phyloP scores from a whole-genome alignment of 2,113 vertebrate genomes.

The Crotalus viridis region DNA sequence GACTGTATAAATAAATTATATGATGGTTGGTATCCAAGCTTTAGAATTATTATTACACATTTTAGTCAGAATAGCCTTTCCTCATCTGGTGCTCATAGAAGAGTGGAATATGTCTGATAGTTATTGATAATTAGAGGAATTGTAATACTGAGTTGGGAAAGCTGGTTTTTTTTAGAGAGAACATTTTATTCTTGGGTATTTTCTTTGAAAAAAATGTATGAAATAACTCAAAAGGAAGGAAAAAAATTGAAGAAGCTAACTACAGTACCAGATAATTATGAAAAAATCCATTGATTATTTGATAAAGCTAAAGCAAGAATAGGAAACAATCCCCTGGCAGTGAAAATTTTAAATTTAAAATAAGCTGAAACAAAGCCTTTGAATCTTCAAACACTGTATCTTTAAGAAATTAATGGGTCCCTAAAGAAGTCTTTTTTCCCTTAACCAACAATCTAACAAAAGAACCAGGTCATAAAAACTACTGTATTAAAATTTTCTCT shows the following conservation, averaged over 20 bases:
- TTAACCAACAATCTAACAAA: slow-evolving; percentile 72
- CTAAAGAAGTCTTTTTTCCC: slow-evolving; percentile 74
- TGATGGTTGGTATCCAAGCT: not conserved
- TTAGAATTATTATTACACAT: not conserved
- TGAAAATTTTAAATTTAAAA: slow-evolving; percentile 82
- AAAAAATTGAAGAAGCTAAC: slow-evolving; percentile 46
- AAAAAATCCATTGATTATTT: slow-evolving; percentile 71
- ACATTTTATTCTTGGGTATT: slow-evolving; percentile 25
- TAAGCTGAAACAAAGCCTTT: slow-evolving; percentile 80
- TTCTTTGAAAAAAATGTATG: slow-evolving; percentile 63
- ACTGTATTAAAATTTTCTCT: not conserved
- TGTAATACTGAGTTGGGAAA: slow-evolving; percentile 23
- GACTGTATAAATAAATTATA: not conserved
- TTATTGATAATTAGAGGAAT: not conserved
- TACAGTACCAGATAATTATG: slow-evolving; percentile 64
- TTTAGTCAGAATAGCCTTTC: not conserved
- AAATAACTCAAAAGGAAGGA: not conserved
- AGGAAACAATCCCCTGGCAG: slow-evolving; percentile 76
- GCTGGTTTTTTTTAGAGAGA: slow-evolving; percentile 28
- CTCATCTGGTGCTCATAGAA: not conserved
- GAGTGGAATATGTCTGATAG: not conserved
- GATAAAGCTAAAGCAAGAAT: slow-evolving; percentile 76
- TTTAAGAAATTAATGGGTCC: slow-evolving; percentile 83
- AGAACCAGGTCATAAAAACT: slow-evolving; percentile 49
- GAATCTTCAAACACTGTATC: slow-evolving; percentile 79